phyloP scores from a whole-genome alignment of 2,113 vertebrate genomes.

The Lepisosteus osseus region DNA sequence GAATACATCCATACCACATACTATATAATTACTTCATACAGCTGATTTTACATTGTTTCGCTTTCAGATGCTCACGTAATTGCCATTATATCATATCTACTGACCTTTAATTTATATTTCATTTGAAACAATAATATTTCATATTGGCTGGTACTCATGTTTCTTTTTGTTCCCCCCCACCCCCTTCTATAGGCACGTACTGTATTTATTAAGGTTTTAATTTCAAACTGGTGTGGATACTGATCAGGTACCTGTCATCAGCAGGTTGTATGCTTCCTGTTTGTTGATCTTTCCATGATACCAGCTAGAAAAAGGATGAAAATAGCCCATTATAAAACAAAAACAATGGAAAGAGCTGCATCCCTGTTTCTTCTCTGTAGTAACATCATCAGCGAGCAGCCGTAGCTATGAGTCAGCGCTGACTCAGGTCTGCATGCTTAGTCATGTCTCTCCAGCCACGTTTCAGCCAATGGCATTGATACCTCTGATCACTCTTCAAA shows the following conservation, averaged over 20 bases:
- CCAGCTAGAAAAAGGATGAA: slow-evolving; percentile 79
- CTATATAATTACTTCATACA: too few relatives aligned
- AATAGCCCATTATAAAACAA: slow-evolving; percentile 4
- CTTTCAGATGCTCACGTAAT: too few relatives aligned
- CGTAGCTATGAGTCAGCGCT: slow-evolving; percentile 36
- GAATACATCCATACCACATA: too few relatives aligned
- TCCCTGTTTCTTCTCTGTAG: slow-evolving; percentile 22
- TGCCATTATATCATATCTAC: too few relatives aligned
- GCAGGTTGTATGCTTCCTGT: slow-evolving; percentile 93
- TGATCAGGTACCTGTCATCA: slow-evolving; percentile 90
- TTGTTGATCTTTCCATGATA: slow-evolving; percentile 98
- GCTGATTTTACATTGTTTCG: too few relatives aligned
- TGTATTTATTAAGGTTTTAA: slow-evolving; percentile 6
- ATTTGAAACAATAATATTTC: too few relatives aligned
- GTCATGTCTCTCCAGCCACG: neutral
- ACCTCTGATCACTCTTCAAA: neutral
- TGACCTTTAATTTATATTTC: too few relatives aligned
- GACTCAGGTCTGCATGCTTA: slow-evolving; percentile 29
- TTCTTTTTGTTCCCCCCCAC: too few relatives aligned
- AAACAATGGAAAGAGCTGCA: slow-evolving; percentile 29
- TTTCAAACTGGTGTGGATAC: neutral
- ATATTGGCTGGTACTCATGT: too few relatives aligned
- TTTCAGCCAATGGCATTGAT: slow-evolving; percentile 8
- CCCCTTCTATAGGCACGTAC: neutral
- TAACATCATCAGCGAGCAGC: slow-evolving; percentile 31